Evolutionary conservation across 2,888 invertebrate species (phyloP).

Genomic region (Macrosoma leucophasiata): DNA sequence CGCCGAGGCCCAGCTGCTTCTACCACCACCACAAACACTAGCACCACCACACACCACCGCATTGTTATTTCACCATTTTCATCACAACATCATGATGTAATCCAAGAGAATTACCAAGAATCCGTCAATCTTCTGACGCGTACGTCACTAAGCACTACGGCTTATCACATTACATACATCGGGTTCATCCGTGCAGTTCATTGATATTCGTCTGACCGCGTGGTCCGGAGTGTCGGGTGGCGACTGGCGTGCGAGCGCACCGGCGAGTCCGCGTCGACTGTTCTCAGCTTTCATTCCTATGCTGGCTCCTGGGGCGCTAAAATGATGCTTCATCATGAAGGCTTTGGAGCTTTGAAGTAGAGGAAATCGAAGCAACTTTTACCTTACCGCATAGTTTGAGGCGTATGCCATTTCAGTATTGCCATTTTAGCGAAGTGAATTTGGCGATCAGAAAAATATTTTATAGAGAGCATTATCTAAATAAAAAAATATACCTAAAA

Average conservation of each 20-base stretch:
- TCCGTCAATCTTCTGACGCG: too few relatives aligned
- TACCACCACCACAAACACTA: slow-evolving; percentile 32
- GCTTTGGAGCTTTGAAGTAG: too few relatives aligned
- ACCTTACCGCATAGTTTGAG: too few relatives aligned
- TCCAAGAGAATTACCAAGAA: too few relatives aligned
- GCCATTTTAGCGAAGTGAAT: too few relatives aligned
- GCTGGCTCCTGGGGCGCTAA: slow-evolving; percentile 28
- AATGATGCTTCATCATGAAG: slow-evolving; percentile 33
- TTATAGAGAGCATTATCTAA: too few relatives aligned
- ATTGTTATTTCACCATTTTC: slow-evolving; percentile 36
- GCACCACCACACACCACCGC: slow-evolving; percentile 39
- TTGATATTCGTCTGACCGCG: slow-evolving; percentile 10
- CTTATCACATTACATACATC: too few relatives aligned
- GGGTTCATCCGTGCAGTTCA: slow-evolving; percentile 1
- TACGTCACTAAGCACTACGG: background rate
- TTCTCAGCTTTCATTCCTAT: slow-evolving; percentile 17
- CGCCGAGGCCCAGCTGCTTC: slow-evolving; percentile 42
- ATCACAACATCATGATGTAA: too few relatives aligned
- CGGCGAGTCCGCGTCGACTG: slow-evolving; percentile 44
- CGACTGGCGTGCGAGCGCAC: slow-evolving; percentile 25
- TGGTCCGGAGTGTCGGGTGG: slow-evolving; percentile 12
- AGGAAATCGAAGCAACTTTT: too few relatives aligned
- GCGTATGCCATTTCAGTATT: too few relatives aligned
- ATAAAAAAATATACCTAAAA: too few relatives aligned
- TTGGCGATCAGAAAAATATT: too few relatives aligned